A percentile compares a stretch with the other conserved stretches of the same genome.
These are phyloP conservation scores for Rhopalosiphum nymphaeae DNA, from an alignment of 2,888 invertebrate species.

Conservation along the genomic window DNA sequence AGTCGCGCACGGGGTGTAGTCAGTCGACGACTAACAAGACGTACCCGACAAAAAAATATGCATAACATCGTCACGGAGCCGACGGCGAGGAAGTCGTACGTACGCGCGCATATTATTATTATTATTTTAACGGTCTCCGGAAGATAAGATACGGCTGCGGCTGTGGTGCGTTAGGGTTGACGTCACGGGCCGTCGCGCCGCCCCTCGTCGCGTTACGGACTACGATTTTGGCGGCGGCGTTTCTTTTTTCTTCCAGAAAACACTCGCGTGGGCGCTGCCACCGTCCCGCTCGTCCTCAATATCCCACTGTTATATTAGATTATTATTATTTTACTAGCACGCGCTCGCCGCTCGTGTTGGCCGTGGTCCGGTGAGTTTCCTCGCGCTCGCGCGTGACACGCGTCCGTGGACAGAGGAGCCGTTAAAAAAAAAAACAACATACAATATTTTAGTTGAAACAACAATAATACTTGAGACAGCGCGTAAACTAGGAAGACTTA, in stretches of 20 bases:
- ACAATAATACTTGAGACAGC: neutral
- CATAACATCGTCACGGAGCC: neutral
- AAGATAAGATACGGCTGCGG: slow-evolving; percentile 58
- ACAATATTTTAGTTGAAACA: neutral
- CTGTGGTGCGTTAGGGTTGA: slow-evolving; percentile 41
- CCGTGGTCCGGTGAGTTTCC: slow-evolving; percentile 52
- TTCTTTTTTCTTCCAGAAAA: neutral
- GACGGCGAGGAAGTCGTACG: slow-evolving; percentile 13
- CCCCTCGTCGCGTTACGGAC: slow-evolving; percentile 40
- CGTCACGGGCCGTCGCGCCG: slow-evolving; percentile 57
- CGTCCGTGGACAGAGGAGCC: slow-evolving; percentile 58
- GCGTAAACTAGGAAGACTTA: neutral
- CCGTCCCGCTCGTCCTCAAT: neutral
- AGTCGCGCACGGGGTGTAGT: slow-evolving; percentile 39
- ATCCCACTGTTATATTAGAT: neutral
- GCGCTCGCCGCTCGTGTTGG: neutral
- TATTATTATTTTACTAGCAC: neutral
- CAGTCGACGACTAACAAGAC: slow-evolving; percentile 45
- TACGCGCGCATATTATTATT: slow-evolving; percentile 26
- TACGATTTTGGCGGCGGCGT: slow-evolving; percentile 3
- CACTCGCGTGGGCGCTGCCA: slow-evolving; percentile 49
- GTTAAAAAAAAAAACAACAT: slow-evolving; percentile 12
- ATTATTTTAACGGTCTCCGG: slow-evolving; percentile 64
- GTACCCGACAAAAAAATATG: neutral
- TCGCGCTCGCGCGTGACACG: slow-evolving; percentile 56